Conservation (phyloP, 1,140 invertebrate species). For the Hypothenemus hampei region DNA sequence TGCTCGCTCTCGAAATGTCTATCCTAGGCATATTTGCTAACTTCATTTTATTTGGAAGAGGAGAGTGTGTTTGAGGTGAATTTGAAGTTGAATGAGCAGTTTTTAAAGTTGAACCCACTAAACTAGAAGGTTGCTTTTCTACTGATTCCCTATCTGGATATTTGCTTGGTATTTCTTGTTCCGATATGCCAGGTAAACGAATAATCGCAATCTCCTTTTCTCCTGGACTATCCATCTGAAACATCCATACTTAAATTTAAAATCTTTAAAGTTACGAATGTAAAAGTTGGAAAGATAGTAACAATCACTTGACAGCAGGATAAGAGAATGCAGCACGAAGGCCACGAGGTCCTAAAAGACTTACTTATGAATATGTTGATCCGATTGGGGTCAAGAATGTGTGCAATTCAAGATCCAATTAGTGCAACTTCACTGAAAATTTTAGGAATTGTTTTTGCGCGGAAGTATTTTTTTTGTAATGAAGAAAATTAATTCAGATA, state of each 20-base stretch:
- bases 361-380: too few relatives aligned
- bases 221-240: slow-evolving; percentile 56
- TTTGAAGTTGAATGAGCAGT: slow-evolving; percentile 7
- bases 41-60: slow-evolving; percentile 47
- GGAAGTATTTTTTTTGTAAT: too few relatives aligned
- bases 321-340: too few relatives aligned
- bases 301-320: too few relatives aligned
- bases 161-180: slow-evolving; percentile 51
- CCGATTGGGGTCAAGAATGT: too few relatives aligned
- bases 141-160: slow-evolving; percentile 33
- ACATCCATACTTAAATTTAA: too few relatives aligned
- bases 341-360: too few relatives aligned
- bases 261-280: too few relatives aligned
- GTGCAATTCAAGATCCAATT: too few relatives aligned
- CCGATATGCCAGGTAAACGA: slow-evolving; percentile 63
- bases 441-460: too few relatives aligned
- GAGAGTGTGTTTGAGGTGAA: slow-evolving; percentile 38
- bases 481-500: slow-evolving; percentile 37
- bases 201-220: slow-evolving; percentile 50
- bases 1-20: slow-evolving; percentile 80
- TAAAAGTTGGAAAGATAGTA: too few relatives aligned
- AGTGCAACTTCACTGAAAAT: too few relatives aligned
- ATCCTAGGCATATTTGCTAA: slow-evolving; percentile 75
- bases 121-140: slow-evolving; percentile 30
- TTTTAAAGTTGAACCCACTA: slow-evolving; percentile 32